Percentiles rank a stretch among this genome's conserved stretches.
Conservation (phyloP, 1,140 invertebrate species). For the Phymastichus coffea region DNA sequence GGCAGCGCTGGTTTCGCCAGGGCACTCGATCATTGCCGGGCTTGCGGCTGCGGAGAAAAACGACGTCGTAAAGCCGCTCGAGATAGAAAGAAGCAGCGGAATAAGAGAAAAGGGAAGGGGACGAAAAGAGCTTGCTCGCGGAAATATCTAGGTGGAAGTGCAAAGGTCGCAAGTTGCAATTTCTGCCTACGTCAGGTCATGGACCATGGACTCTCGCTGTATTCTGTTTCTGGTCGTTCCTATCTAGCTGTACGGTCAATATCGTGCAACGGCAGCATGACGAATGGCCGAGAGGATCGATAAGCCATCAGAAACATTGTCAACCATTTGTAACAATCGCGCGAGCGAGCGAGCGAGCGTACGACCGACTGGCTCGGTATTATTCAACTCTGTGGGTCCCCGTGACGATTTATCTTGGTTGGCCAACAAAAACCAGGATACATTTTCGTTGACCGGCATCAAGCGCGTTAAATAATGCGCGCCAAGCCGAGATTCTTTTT, state of each 20-base stretch:
- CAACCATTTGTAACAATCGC: constrained; percentile 26
- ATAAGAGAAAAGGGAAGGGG: background rate
- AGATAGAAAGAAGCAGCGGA: background rate
- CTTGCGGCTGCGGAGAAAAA: constrained; percentile 5
- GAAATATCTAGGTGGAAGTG: too few relatives aligned
- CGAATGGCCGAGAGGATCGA: constrained; percentile 21
- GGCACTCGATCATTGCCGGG: constrained; percentile 12
- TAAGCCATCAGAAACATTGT: constrained; percentile 24
- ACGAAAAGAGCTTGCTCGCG: background rate
- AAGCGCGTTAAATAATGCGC: constrained; percentile 18
- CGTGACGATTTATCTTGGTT: constrained; percentile 24
- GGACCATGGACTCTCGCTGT: too few relatives aligned
- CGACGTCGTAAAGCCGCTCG: background rate
- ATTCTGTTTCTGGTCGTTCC: too few relatives aligned
- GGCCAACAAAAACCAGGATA: background rate
- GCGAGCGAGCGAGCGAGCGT: background rate
- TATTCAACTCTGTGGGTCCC: background rate
- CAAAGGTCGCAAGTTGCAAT: background rate
- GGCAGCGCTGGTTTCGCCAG: background rate
- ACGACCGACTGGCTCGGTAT: too few relatives aligned
- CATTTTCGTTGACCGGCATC: background rate
- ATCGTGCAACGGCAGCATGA: constrained; percentile 10
- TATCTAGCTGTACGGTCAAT: background rate
- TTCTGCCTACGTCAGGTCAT: background rate
- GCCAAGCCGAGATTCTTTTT: background rate